Conservation (phyloP, 2,113 vertebrate species). For the Lagopus leucura region DNA sequence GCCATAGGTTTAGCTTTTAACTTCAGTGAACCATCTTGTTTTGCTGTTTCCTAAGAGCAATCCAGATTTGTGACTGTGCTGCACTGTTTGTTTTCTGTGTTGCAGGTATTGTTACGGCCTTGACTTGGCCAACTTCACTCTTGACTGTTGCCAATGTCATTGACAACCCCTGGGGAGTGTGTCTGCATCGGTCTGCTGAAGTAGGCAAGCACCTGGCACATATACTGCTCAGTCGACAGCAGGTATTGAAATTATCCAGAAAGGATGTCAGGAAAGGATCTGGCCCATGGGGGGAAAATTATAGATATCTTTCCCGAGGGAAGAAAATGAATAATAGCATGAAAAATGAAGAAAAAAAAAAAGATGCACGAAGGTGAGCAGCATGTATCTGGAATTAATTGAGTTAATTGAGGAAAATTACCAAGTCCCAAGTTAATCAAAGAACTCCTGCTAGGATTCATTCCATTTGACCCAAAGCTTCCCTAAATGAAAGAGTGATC, state of each 20-base stretch:
- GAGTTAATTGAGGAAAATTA: not conserved
- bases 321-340: not conserved
- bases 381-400: not conserved
- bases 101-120: slow-evolving; percentile 90
- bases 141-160: slow-evolving; percentile 90
- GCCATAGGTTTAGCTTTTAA: not conserved
- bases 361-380: not conserved
- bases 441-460: not conserved
- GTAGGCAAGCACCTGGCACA: slow-evolving; percentile 95
- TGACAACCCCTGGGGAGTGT: slow-evolving; percentile 97
- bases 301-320: not conserved
- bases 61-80: not conserved
- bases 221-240: slow-evolving; percentile 88
- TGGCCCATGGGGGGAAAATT: not conserved
- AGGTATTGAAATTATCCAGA: slow-evolving; percentile 76
- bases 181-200: slow-evolving; percentile 91
- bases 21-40: not conserved
- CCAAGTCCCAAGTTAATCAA: not conserved
- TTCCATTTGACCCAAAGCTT: not conserved
- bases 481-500: not conserved
- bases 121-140: slow-evolving; percentile 92
- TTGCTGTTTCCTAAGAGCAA: not conserved
- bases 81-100: not conserved
- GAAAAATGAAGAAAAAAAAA: not conserved
- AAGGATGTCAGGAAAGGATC: not conserved